phyloP scores from a whole-genome alignment of 2,797 vertebrate species.

The Numenius phaeopus region DNA sequence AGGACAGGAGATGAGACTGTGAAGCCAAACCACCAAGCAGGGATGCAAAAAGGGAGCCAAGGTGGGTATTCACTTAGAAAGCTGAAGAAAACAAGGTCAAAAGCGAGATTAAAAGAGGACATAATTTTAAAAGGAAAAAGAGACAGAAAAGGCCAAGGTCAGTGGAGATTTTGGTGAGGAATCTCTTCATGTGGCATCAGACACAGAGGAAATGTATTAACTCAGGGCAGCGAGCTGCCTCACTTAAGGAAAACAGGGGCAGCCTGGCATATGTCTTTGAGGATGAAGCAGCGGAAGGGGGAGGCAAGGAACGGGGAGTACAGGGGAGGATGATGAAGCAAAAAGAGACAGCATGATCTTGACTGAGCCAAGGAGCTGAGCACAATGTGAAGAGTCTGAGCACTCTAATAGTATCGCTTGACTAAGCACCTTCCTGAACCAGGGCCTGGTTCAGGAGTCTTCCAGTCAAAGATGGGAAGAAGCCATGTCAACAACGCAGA shows the following conservation, averaged over 20 bases:
- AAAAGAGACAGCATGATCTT: background rate
- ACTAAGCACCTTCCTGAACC: background rate
- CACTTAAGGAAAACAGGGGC: background rate
- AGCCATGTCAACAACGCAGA: background rate
- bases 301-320: background rate
- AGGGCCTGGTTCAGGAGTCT: background rate
- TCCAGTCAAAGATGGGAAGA: background rate
- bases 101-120: background rate
- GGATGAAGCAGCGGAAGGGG: background rate
- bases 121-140: background rate
- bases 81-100: background rate
- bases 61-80: background rate
- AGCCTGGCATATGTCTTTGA: background rate
- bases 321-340: background rate
- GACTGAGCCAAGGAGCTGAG: background rate
- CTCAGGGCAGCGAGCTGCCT: background rate
- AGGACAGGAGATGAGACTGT: background rate
- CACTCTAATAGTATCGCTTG: background rate
- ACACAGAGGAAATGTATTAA: background rate
- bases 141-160: background rate
- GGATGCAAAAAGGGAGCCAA: background rate
- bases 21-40: background rate
- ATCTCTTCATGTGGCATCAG: background rate
- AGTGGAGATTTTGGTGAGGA: background rate
- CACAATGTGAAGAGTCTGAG: background rate